Conservation (phyloP, 2,888 invertebrate species). For the Orthonychiurus folsomi region DNA sequence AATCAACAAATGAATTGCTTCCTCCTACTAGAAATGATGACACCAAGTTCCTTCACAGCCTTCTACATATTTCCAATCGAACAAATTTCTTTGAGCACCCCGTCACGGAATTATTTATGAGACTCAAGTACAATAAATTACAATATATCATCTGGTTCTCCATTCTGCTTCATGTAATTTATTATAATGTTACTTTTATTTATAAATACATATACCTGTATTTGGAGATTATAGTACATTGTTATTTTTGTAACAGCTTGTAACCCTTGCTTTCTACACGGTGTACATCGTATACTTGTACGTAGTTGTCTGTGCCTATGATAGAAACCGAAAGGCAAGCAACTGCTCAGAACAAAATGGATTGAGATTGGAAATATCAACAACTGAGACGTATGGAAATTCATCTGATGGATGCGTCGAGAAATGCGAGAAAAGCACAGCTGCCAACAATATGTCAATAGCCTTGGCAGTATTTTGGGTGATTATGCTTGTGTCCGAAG, state of each 20-base stretch:
- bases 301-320: neutral
- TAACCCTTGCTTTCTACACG: neutral
- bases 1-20: neutral
- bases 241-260: neutral
- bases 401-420: neutral
- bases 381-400: neutral
- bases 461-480: constrained; percentile 1
- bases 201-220: neutral
- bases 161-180: neutral
- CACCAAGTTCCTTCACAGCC: neutral
- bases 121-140: neutral
- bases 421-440: neutral
- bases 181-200: neutral
- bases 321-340: neutral
- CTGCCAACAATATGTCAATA: neutral
- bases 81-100: constrained; percentile 4
- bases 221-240: neutral
- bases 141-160: neutral
- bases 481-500: neutral
- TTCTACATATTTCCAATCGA: neutral
- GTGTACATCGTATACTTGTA: neutral
- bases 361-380: no score
- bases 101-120: neutral
- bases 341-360: no score
- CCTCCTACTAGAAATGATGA: no score